Evolutionary conservation across 2,113 vertebrate genomes (phyloP).

Genomic region (Dicrurus megarhynchus): DNA sequence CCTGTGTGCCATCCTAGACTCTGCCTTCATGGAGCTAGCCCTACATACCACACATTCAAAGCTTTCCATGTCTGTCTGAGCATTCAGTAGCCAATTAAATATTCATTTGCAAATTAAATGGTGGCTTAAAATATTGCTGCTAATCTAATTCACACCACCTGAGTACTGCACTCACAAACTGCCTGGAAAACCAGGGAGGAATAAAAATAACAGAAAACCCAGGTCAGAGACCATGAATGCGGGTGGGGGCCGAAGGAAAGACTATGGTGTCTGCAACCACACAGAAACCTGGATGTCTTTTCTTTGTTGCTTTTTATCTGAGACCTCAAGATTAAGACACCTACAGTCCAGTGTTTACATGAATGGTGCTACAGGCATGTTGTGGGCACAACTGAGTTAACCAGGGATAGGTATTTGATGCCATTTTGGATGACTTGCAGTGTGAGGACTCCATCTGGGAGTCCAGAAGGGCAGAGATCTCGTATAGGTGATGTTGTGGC

Average conservation of each 20-base stretch:
- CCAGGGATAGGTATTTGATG: not conserved
- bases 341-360: not conserved
- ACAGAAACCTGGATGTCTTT: not conserved
- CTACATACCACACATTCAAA: not conserved
- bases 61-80: not conserved
- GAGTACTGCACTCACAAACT: not conserved
- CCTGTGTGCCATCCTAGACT: not conserved
- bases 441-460: not conserved
- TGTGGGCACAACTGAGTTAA: not conserved
- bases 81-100: not conserved
- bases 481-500: not conserved
- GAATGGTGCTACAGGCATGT: not conserved
- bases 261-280: not conserved
- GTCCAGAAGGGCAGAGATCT: not conserved
- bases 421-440: not conserved
- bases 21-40: not conserved
- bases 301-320: not conserved
- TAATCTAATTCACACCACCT: not conserved
- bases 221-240: not conserved
- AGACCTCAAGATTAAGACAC: not conserved
- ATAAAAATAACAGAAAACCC: not conserved
- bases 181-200: not conserved
- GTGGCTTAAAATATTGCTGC: constrained; percentile 1
- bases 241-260: accelerated
- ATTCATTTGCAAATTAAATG: constrained; percentile 29